These are phyloP conservation scores for Peromyscus nudipes DNA, from an alignment of 2,797 vertebrate species.

Conservation along the genomic window DNA sequence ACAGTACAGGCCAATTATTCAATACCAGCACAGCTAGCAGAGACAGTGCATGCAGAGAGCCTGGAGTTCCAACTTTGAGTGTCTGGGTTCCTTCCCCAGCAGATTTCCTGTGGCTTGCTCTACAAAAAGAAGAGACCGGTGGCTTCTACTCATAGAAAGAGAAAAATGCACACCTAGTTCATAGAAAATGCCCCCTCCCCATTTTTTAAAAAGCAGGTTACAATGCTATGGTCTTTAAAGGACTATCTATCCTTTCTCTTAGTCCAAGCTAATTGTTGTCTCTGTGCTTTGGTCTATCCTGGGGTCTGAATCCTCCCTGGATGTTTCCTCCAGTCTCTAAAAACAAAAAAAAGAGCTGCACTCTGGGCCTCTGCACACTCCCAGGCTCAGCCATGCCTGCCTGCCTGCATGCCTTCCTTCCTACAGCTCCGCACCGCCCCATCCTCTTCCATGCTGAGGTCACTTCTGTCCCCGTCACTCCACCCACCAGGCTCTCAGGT, in stretches of 20 bases:
- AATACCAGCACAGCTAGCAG: too few species aligned
- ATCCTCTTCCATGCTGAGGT: too few species aligned
- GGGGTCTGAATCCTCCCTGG: background rate
- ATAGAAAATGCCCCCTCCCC: background rate
- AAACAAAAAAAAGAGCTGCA: background rate
- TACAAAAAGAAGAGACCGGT: background rate
- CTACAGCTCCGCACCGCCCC: background rate
- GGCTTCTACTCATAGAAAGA: background rate
- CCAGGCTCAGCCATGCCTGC: background rate
- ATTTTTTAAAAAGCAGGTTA: background rate
- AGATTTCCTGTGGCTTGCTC: background rate
- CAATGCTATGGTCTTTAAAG: background rate
- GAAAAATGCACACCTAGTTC: background rate
- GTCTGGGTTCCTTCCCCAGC: accelerated
- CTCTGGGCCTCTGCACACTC: background rate
- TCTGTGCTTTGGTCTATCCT: background rate
- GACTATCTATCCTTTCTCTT: background rate
- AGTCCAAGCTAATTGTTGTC: background rate
- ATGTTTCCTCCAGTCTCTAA: background rate
- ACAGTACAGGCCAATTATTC: background rate
- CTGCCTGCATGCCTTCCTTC: background rate
- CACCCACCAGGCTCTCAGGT: too few species aligned
- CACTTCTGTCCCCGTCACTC: background rate
- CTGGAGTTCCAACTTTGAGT: background rate
- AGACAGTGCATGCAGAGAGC: background rate